These are phyloP conservation scores for Cistogaster globosa DNA, from an alignment of 2,888 invertebrate genomes.

Conservation along the genomic window DNA sequence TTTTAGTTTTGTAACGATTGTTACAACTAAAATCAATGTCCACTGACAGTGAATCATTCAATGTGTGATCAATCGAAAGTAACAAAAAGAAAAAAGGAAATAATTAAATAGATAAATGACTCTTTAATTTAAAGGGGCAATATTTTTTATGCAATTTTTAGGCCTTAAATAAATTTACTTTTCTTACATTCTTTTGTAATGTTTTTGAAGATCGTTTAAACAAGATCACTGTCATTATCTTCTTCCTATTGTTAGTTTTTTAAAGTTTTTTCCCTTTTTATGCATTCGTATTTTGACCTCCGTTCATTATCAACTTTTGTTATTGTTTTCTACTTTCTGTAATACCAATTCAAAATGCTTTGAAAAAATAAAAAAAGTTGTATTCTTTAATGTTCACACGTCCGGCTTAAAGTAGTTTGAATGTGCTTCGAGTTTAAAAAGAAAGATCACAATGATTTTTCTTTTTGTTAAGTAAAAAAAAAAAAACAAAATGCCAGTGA, in stretches of 20 bases:
- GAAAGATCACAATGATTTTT: conserved; percentile 55
- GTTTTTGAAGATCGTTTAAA: conserved; percentile 2
- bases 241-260: background rate
- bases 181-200: conserved; percentile 16
- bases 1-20: conserved; percentile 44
- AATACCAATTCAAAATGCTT: conserved; percentile 54
- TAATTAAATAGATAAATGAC: conserved; percentile 39
- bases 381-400: conserved; percentile 54
- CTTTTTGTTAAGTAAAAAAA: conserved; percentile 10
- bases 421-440: conserved; percentile 57
- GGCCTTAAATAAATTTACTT: conserved; percentile 27
- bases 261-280: background rate
- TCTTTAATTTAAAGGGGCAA: conserved; percentile 34
- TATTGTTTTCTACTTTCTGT: conserved; percentile 39
- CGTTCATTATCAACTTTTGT: conserved; percentile 70
- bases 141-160: conserved; percentile 8
- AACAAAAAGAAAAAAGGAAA: conserved; percentile 5
- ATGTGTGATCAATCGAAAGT: conserved; percentile 50
- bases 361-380: conserved; percentile 16
- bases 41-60: conserved; percentile 57
- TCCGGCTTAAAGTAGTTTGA: conserved; percentile 64
- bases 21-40: conserved; percentile 59
- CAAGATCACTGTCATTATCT: conserved; percentile 67
- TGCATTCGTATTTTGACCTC: conserved; percentile 57
- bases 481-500: no score